Evolutionary conservation across 2,113 vertebrate genomes (phyloP).

Genomic region (Mastomys coucha): DNA sequence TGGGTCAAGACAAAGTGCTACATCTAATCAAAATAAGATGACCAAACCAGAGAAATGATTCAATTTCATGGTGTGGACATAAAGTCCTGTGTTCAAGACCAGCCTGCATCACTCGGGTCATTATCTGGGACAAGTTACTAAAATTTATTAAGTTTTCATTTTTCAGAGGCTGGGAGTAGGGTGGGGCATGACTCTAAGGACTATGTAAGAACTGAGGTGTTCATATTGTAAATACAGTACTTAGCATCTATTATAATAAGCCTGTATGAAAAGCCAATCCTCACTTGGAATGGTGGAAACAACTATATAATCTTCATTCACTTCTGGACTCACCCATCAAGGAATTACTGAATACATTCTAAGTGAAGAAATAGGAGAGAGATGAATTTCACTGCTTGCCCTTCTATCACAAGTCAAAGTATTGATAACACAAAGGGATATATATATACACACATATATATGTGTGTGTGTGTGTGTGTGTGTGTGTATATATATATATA

Average conservation of each 20-base stretch:
- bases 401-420: not conserved
- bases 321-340: not conserved
- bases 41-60: not conserved
- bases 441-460: no score
- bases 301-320: not conserved
- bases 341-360: not conserved
- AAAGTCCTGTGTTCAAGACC: not conserved
- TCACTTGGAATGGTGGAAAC: not conserved
- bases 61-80: not conserved
- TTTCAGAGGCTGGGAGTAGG: not conserved
- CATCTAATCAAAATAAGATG: conserved; percentile 24
- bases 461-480: no score
- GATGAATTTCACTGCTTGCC: not conserved
- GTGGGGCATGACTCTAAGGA: not conserved
- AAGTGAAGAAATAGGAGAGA: not conserved
- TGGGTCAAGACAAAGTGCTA: conserved; percentile 36
- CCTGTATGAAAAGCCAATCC: not conserved
- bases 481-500: no score
- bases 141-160: not conserved
- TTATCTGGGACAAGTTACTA: not conserved
- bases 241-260: not conserved
- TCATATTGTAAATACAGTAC: not conserved
- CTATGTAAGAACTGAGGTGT: not conserved
- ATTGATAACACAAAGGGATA: not conserved
- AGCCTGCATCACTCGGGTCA: not conserved